phyloP scores from a whole-genome alignment of 1,140 invertebrate species.

The Procambarus clarkii region DNA sequence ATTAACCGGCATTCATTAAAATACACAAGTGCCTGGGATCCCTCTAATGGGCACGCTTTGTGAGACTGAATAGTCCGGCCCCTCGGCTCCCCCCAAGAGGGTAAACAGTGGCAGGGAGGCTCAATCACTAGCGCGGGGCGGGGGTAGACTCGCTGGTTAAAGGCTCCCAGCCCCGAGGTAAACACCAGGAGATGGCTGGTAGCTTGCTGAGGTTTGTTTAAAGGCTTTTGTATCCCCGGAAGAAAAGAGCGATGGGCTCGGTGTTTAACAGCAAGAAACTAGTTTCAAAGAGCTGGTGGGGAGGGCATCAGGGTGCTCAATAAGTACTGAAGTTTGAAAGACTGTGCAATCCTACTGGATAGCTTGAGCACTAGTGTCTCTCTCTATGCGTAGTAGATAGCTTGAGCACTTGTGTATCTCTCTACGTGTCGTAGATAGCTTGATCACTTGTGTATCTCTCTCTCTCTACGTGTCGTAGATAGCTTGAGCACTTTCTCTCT shows the following conservation, averaged over 20 bases:
- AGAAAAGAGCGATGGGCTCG: background rate
- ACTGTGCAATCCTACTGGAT: background rate
- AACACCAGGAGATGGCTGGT: background rate
- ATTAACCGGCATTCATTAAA: constrained; percentile 18
- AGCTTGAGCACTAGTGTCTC: no score
- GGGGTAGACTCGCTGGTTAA: background rate
- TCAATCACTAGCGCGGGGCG: background rate
- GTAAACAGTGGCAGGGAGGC: background rate
- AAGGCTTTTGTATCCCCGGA: background rate
- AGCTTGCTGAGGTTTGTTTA: background rate
- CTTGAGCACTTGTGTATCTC: no score
- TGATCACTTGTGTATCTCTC: no score
- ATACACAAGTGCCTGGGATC: constrained; percentile 2
- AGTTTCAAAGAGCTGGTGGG: background rate
- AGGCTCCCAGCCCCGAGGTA: background rate
- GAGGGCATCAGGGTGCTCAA: background rate
- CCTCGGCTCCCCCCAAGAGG: no score
- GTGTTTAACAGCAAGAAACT: background rate
- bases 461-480: no score
- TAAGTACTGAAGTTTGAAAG: background rate
- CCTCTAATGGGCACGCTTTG: background rate
- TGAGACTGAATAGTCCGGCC: background rate
- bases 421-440: no score
- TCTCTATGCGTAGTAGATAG: no score
- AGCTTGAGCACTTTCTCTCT: no score